Evolutionary conservation across 2,888 invertebrate species (phyloP), one percentile per base, ranked within the genome.

Genomic region (Clanis bilineata): DNA sequence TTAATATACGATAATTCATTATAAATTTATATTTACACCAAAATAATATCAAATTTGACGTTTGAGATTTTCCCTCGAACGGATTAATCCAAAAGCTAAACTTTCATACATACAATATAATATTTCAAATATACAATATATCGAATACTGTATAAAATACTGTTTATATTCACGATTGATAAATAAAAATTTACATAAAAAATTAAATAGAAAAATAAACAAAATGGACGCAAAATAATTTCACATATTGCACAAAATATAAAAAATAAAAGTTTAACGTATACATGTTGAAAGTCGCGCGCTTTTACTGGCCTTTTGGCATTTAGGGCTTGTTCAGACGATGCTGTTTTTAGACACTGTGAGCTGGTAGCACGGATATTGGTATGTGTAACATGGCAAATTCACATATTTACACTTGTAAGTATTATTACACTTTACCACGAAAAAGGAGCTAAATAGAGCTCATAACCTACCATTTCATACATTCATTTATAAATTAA

Each of bases 221-320:
- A 83, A 80, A 80, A 86, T 90, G 91, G 91, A 91, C 91, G 91
- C 88, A 91, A 91, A 88, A 82, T 76, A 85, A 86, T 90, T 90
- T 82, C 84, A 82, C 72, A 79, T 92, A 91, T 91, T 91, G 91
- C 91, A 92, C 91, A 82, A 75, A 73, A 76, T 78, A 76, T 74
- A 70, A 72, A 70, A 71, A 76, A 69, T 68, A 70, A 64, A 64
- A 67, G 58, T 66, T 64, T 67, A 64, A 68, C 41, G 56, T 18
- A 56, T 44, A 45, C 38, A 43, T 25, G 39, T 56, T 54, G 39
- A 39, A 56, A 56, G 22, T 38, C 18, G 23, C 51, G 25, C 47
- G 47, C 9, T 23, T 47, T 18, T 32, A 51, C 51, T 51, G 51
- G 32, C 32, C 51, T 47, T 47, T 28, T 51, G 32, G 51, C 51